Percentiles rank a stretch among this genome's conserved stretches.
phyloP scores from a whole-genome alignment of 1,140 invertebrate species.

The Leptinotarsa defecta region DNA sequence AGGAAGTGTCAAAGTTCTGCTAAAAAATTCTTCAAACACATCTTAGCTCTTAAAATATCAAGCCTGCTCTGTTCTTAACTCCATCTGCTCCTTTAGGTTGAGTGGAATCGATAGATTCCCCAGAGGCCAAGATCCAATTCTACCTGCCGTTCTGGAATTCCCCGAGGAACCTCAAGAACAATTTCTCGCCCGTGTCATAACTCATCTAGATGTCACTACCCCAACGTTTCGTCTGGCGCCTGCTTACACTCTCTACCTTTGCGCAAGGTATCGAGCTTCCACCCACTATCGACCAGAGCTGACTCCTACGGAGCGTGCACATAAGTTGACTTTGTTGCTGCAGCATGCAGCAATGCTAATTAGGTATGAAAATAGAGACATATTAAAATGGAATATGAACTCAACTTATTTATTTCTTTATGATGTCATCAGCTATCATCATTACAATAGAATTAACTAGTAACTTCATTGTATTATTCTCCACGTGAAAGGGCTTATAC shows the following conservation, averaged over 20 bases:
- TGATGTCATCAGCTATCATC: background rate
- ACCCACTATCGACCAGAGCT: conserved; percentile 91
- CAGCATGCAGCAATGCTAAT: conserved; percentile 77
- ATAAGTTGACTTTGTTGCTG: conserved; percentile 84
- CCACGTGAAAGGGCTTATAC: too few species aligned
- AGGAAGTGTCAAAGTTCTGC: too few species aligned
- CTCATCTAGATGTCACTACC: conserved; percentile 82
- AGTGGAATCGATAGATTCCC: conserved; percentile 56
- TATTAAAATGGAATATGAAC: background rate
- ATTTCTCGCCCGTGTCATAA: conserved; percentile 85
- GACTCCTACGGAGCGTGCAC: conserved; percentile 86
- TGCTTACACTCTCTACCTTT: conserved; percentile 93
- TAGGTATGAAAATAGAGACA: conserved; percentile 14
- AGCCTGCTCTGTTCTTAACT: too few species aligned
- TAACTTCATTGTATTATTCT: too few species aligned
- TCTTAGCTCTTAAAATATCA: too few species aligned
- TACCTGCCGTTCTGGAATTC: conserved; percentile 93
- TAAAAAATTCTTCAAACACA: too few species aligned
- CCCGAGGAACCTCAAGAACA: conserved; percentile 91
- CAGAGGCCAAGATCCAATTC: conserved; percentile 82
- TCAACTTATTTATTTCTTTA: background rate
- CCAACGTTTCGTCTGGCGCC: conserved; percentile 88
- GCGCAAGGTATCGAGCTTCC: conserved; percentile 87
- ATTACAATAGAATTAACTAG: too few species aligned
- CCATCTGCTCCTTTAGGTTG: conserved; percentile 36